phyloP scores from a whole-genome alignment of 2,888 invertebrate genomes.

The Andrena camellia region DNA sequence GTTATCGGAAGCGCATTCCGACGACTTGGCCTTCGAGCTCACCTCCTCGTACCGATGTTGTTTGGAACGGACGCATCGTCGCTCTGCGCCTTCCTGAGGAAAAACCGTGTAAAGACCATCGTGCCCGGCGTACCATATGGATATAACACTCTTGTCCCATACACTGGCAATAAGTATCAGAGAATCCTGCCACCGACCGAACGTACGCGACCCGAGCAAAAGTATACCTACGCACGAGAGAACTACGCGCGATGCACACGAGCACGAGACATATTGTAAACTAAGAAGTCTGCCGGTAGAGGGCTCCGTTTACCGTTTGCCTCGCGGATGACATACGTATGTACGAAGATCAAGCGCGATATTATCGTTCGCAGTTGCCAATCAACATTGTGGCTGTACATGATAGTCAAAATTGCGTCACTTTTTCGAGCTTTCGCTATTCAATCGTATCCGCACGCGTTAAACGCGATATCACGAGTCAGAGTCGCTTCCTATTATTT shows the following conservation, averaged over 20 bases:
- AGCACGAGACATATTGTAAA: conserved; percentile 48
- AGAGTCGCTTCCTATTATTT: neutral
- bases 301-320: conserved; percentile 52
- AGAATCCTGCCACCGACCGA: conserved; percentile 43
- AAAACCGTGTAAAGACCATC: conserved; percentile 82
- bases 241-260: conserved; percentile 45
- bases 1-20: conserved; percentile 64
- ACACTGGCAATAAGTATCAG: conserved; percentile 41
- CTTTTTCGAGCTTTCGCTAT: neutral
- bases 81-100: conserved; percentile 76
- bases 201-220: conserved; percentile 34
- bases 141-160: conserved; percentile 22
- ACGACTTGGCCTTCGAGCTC: conserved; percentile 69
- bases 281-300: conserved; percentile 52
- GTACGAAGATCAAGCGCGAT: conserved; percentile 27
- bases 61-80: conserved; percentile 64
- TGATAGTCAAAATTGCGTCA: neutral
- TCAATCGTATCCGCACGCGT: neutral
- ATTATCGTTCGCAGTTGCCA: conserved; percentile 1
- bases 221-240: conserved; percentile 17
- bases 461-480: neutral
- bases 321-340: conserved; percentile 23
- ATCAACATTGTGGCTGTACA: neutral
- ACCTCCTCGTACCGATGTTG: conserved; percentile 78
- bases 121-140: conserved; percentile 73